phyloP scores from a whole-genome alignment of 2,888 invertebrate genomes.

The Carterocephalus palaemon region DNA sequence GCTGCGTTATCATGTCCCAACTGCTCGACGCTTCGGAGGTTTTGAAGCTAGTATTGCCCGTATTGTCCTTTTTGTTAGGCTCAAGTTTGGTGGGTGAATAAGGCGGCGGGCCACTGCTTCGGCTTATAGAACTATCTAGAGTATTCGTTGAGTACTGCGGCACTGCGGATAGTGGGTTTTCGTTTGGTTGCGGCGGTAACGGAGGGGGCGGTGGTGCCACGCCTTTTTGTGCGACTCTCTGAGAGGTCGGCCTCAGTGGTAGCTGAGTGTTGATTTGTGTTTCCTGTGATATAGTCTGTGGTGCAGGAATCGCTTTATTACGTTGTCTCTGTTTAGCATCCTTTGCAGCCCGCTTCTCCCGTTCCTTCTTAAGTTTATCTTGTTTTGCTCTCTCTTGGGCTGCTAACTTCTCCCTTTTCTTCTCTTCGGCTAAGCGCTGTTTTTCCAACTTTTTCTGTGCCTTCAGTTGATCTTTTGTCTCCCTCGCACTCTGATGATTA shows the following conservation, averaged over 20 bases:
- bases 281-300: constrained; percentile 28
- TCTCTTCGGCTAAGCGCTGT: constrained; percentile 44
- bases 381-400: constrained; percentile 45
- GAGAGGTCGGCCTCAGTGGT: no score
- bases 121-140: constrained; percentile 65
- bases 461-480: constrained; percentile 42
- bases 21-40: constrained; percentile 54
- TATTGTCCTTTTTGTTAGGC: constrained; percentile 41
- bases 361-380: constrained; percentile 45
- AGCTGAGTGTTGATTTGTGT: no score
- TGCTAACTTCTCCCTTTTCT: constrained; percentile 43
- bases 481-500: constrained; percentile 34
- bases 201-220: constrained; percentile 10
- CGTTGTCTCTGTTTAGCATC: constrained; percentile 36
- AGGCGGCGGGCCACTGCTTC: constrained; percentile 62
- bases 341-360: constrained; percentile 36
- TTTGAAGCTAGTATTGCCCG: constrained; percentile 53
- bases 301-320: constrained; percentile 29
- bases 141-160: constrained; percentile 51
- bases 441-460: constrained; percentile 55
- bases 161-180: constrained; percentile 28
- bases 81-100: constrained; percentile 41
- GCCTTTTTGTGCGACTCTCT: background rate
- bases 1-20: constrained; percentile 77
- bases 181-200: constrained; percentile 16